A percentile compares a stretch with the other conserved stretches of the same genome.
These are phyloP conservation scores for Cordilura impudica DNA, from an alignment of 2,888 invertebrate species.

Conservation along the genomic window DNA sequence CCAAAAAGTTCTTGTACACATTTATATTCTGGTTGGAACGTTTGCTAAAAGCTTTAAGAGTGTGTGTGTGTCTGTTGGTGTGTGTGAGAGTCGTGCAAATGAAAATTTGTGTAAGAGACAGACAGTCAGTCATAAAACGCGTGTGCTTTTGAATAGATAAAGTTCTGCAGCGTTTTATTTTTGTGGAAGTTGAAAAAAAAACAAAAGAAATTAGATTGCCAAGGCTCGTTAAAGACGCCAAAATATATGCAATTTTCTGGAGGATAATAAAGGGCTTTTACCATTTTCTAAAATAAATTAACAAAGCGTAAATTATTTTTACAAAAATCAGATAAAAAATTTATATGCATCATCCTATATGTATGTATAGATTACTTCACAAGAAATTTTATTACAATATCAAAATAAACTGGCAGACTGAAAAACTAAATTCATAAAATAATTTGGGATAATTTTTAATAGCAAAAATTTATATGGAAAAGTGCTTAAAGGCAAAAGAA, in stretches of 20 bases:
- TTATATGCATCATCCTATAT: no score
- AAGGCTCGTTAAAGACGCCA: slow-evolving; percentile 8
- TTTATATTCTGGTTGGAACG: neutral
- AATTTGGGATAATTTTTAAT: no score
- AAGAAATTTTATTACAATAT: slow-evolving; percentile 5
- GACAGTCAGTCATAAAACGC: neutral
- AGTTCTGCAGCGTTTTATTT: neutral
- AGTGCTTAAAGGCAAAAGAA: no score
- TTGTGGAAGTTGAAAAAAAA: no score
- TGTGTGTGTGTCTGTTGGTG: neutral
- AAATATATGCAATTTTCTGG: slow-evolving; percentile 1
- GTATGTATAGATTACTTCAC: neutral
- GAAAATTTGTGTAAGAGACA: neutral
- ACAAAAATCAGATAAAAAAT: neutral
- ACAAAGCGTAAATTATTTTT: neutral
- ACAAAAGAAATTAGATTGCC: neutral
- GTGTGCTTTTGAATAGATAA: neutral
- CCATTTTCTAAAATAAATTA: neutral
- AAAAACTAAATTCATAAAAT: no score
- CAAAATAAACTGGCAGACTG: neutral
- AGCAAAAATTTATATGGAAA: no score
- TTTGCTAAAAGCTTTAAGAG: neutral
- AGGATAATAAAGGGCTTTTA: neutral
- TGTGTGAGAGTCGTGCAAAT: slow-evolving; percentile 17
- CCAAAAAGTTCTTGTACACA: slow-evolving; percentile 4